These are phyloP conservation scores for Isichthys henryi DNA, from an alignment of 2,113 vertebrate species.

Conservation along the genomic window DNA sequence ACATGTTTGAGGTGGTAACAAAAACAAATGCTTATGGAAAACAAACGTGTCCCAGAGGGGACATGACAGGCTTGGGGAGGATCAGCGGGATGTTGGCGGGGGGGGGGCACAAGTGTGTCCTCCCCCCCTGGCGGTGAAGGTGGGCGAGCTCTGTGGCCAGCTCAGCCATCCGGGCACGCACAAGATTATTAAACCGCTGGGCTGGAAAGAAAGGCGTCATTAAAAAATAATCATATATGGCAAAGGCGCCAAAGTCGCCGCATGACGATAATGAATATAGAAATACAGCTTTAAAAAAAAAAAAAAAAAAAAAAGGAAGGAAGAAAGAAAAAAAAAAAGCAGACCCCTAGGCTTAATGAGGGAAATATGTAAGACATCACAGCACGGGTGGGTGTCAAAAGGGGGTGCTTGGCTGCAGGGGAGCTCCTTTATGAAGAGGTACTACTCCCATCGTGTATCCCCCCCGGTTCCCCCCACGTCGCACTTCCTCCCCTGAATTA, in stretches of 20 bases:
- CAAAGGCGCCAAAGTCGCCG: constrained; percentile 76
- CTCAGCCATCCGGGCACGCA: constrained; percentile 69
- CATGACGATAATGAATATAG: constrained; percentile 83
- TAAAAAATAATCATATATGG: constrained; percentile 91
- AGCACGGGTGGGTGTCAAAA: constrained; percentile 75
- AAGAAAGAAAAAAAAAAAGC: constrained; percentile 35
- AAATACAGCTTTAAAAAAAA: constrained; percentile 74
- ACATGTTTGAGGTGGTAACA: constrained; percentile 79
- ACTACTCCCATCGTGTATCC: constrained; percentile 48
- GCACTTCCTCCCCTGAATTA: constrained; percentile 64
- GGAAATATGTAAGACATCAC: constrained; percentile 87
- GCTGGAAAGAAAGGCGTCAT: constrained; percentile 87
- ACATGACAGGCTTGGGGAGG: constrained; percentile 64
- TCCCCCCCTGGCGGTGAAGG: constrained; percentile 62
- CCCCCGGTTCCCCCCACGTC: constrained; percentile 57
- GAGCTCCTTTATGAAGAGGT: constrained; percentile 68
- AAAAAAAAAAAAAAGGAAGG: constrained; percentile 47
- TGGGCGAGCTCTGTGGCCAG: constrained; percentile 57
- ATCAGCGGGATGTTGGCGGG: constrained; percentile 56
- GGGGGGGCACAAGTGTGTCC: constrained; percentile 56
- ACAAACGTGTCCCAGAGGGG: constrained; percentile 71
- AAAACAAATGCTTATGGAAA: constrained; percentile 78
- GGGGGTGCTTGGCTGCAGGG: constrained; percentile 45
- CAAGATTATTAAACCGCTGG: constrained; percentile 84
- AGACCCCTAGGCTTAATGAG: constrained; percentile 81